Evolutionary conservation across 2,888 invertebrate genomes (phyloP), one percentile per base, ranked within the genome.

Genomic region (Stenodera caucasica): DNA sequence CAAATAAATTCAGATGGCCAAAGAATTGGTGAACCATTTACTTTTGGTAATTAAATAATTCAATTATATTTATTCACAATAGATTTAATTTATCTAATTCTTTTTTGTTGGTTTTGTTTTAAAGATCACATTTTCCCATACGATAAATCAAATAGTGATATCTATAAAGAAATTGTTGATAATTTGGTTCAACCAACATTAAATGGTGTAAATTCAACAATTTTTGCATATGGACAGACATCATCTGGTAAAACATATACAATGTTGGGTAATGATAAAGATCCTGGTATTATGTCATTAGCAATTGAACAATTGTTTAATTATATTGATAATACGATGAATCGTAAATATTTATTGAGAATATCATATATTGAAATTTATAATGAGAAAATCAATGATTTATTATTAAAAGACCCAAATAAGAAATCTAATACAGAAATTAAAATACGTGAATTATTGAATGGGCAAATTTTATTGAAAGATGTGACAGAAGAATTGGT

Each of bases 151-250:
- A 92, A 90, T 40, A 75, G 78, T 53, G 82, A 85, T 54, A 84
- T 92, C 0, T 93, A 90, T 75, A 78, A 88, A 65, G 83, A 82
- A 58, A 82, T 91, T 66, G 90, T 89, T 0, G 85, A 86, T 69
- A 89, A 90, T 0, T 88, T 92, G 63, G 87, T 92, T 2, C 84
- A 88, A 64, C 85, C 89, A 0, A 86, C 89, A 0, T 82, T 90
- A 11, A 84, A 86, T 64, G 93, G 93, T 2, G 88, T 91, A 70
- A 92, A 93, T 77, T 94, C 92, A 1, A 95, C 95, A 0, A 88
- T 96, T 67, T 93, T 96, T 81, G 94, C 94, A 0, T 96, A 96
- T 77, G 95, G 95, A 7, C 95, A 95, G 79, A 95, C 94, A 4
- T 91, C 93, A 0, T 94, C 94, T 0, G 96, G 94, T 57, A 94